phyloP scores from a whole-genome alignment of 2,113 vertebrate species.

The Trematomus loennbergii region DNA sequence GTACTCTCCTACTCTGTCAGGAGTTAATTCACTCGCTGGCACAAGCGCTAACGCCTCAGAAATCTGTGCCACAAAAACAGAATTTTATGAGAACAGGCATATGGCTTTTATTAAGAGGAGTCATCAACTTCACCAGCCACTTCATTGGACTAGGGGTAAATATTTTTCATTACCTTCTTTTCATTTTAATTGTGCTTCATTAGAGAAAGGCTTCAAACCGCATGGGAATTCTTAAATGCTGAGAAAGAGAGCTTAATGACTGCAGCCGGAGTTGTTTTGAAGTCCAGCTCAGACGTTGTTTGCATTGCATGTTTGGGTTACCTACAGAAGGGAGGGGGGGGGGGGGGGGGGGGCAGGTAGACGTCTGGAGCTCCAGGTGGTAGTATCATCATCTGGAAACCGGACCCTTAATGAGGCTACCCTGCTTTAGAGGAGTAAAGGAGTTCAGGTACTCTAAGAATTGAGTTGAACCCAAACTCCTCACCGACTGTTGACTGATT shows the following conservation, averaged over 20 bases:
- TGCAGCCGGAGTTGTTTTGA: conserved; percentile 60
- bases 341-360: conserved; percentile 30
- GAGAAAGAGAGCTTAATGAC: conserved; percentile 71
- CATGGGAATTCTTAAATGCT: conserved; percentile 75
- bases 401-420: not conserved
- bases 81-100: conserved; percentile 69
- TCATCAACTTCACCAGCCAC: conserved; percentile 71
- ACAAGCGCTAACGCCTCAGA: conserved; percentile 48
- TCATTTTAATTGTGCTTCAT: conserved; percentile 77
- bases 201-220: conserved; percentile 72
- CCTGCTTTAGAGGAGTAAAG: not conserved
- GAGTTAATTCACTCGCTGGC: conserved; percentile 61
- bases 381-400: conserved; percentile 35
- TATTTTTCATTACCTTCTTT: conserved; percentile 78
- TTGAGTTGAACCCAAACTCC: not conserved
- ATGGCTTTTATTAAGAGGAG: conserved; percentile 79
- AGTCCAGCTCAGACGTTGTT: conserved; percentile 25
- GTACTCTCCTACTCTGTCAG: conserved; percentile 30
- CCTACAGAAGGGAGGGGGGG: conserved; percentile 17
- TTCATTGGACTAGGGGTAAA: conserved; percentile 76
- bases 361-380: conserved; percentile 62
- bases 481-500: conserved; percentile 19
- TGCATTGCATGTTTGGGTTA: conserved; percentile 34
- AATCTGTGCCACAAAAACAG: conserved; percentile 71
- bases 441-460: conserved; percentile 13